phyloP scores from a whole-genome alignment of 2,888 invertebrate species.

The Ochropacha duplaris region DNA sequence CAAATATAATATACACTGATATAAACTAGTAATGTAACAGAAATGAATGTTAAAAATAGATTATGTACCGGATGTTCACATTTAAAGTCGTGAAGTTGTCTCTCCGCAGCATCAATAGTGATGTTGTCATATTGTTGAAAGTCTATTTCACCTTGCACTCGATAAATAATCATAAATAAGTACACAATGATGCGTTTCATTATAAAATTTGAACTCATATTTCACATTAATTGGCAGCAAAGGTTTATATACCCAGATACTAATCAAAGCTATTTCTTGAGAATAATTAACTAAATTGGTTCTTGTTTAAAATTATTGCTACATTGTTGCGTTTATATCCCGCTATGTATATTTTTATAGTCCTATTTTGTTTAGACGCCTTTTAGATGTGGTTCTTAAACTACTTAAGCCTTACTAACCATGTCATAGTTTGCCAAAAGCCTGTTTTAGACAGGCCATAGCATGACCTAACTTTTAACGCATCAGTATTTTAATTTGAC shows the following conservation, averaged over 20 bases:
- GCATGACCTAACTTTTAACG: too few species aligned
- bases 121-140: background rate
- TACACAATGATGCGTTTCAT: background rate
- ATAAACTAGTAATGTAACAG: too few species aligned
- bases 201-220: background rate
- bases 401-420: too few species aligned
- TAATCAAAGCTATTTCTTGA: background rate
- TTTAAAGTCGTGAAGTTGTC: slow-evolving; percentile 4
- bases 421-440: too few species aligned
- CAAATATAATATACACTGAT: too few species aligned
- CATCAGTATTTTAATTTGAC: too few species aligned
- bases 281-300: background rate
- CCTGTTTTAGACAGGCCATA: too few species aligned
- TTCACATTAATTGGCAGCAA: background rate
- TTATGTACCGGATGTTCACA: background rate
- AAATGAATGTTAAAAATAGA: background rate
- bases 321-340: too few species aligned
- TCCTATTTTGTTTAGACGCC: too few species aligned
- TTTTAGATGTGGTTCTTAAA: too few species aligned
- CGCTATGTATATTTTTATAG: too few species aligned
- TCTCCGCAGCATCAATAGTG: background rate
- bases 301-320: too few species aligned
- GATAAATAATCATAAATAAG: background rate
- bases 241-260: background rate
- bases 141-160: background rate